A percentile compares a stretch with the other conserved stretches of the same genome.
These are phyloP conservation scores for Campaea margaritaria DNA, from an alignment of 2,888 invertebrate genomes.

Conservation along the genomic window DNA sequence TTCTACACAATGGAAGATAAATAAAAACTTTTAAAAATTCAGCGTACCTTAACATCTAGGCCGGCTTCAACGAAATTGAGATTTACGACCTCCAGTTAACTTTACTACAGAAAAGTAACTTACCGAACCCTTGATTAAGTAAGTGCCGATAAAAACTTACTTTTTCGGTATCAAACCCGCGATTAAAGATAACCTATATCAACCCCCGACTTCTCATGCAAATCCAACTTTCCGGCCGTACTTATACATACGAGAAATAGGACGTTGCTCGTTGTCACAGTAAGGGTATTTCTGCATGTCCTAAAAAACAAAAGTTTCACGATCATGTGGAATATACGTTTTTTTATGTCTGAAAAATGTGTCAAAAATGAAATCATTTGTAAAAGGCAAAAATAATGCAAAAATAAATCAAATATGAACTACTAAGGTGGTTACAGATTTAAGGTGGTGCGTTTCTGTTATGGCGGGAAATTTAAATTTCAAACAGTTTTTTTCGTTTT, in stretches of 20 bases:
- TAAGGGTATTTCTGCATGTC: background rate
- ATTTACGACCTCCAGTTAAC: conserved; percentile 18
- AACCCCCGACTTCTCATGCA: conserved; percentile 37
- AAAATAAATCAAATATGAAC: no score
- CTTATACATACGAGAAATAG: conserved; percentile 15
- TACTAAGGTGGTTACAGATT: no score
- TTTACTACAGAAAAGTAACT: conserved; percentile 1
- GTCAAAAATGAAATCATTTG: no score
- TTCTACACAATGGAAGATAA: no score
- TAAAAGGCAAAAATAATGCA: no score
- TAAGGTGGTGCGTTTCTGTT: no score
- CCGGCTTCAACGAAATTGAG: conserved; percentile 4
- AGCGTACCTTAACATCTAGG: background rate
- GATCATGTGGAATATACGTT: no score
- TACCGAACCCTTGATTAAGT: conserved; percentile 11
- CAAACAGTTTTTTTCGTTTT: no score
- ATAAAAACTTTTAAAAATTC: no score
- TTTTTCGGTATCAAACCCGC: conserved; percentile 29
- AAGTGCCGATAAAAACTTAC: conserved; percentile 27
- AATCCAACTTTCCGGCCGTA: conserved; percentile 20
- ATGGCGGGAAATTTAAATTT: no score
- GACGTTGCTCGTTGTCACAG: conserved; percentile 8
- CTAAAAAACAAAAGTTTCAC: no score
- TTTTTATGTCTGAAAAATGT: no score
- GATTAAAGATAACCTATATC: conserved; percentile 38